phyloP scores from a whole-genome alignment of 2,797 vertebrate species.

The Austrolebias charrua region DNA sequence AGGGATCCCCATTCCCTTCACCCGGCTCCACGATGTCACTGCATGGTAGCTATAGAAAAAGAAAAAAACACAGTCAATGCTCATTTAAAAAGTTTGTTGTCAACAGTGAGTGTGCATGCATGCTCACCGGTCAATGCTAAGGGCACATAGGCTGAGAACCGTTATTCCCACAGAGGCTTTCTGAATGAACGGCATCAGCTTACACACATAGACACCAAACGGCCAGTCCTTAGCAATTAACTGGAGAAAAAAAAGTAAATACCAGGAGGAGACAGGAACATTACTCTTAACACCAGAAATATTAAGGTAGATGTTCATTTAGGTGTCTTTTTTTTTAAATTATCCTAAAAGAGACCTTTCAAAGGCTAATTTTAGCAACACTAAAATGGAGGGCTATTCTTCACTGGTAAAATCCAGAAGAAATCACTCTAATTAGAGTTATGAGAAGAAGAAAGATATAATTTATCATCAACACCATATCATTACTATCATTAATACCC shows the following conservation, averaged over 20 bases:
- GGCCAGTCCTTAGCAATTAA: conserved; percentile 88
- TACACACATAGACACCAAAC: conserved; percentile 86
- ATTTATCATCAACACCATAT: no score
- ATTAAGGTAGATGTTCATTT: conserved; percentile 14
- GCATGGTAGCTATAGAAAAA: conserved; percentile 81
- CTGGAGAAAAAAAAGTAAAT: conserved; percentile 55
- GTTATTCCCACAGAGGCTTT: conserved; percentile 91
- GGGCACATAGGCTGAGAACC: conserved; percentile 88
- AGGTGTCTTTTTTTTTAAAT: conserved; percentile 1
- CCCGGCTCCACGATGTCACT: conserved; percentile 89
- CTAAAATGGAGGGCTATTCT: conserved; percentile 29
- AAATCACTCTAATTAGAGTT: conserved; percentile 22
- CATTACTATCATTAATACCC: no score
- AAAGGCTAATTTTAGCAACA: conserved; percentile 12
- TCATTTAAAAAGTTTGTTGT: background rate
- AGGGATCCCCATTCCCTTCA: conserved; percentile 89
- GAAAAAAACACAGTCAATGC: background rate
- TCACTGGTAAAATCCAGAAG: background rate
- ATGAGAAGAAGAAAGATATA: conserved; percentile 7
- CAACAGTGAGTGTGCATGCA: background rate
- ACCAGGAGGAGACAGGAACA: conserved; percentile 1
- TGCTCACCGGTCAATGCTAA: conserved; percentile 87
- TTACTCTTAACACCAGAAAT: conserved; percentile 7
- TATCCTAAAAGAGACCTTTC: conserved; percentile 3
- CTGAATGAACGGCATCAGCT: conserved; percentile 88